Evolutionary conservation across 1,140 invertebrate species (phyloP), one percentile per base, ranked within the genome.

Genomic region (Sesamia nonagrioides): DNA sequence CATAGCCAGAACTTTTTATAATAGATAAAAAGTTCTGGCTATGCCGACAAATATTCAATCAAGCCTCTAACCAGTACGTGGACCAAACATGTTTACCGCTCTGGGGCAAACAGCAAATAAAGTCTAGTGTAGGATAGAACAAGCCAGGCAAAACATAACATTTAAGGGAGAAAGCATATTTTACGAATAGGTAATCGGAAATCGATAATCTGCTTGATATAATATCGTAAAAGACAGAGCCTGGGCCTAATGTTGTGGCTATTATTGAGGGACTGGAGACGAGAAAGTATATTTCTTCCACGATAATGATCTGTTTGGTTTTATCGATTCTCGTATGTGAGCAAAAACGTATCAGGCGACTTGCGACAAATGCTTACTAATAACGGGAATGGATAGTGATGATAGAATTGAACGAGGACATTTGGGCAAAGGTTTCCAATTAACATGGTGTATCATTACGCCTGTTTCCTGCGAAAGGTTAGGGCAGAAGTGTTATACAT

Each of bases 41-140:
- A 40, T 66, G 61, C 61, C 21, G 61, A 54, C 11, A 54, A 54
- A 13, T 33, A 27, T 40, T 42, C n/a, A 42, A 5, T 63, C n/a
- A 37, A n/a, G 61, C 9, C 61, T 42, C 18, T 69, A 69, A 17
- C 66, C 13, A 69, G 40, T 50, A 17, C 18, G 21, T 11, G 6
- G 35, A 69, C 66, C 66, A 69, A 69, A 69, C 66, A 69, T 69
- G 66, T 69, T 69, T 69, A 69, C 66, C 18, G 27, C 42, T 21
- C 15, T 42, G 42, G 27, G 17, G 66, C 42, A 42, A 66, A 66
- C 50, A 4, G 66, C 45, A 27, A 42, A 69, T 69, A 69, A 69
- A 69, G 50, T 69, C 66, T 69, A 33, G 66, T 69, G 66, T 69
- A 48, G 45, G 18, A 33, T 27, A 50, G 42, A 68, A 68, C 18